Base-by-base conservation (phyloP, 2,888 invertebrate species). In the Allygus modestus region DNA sequence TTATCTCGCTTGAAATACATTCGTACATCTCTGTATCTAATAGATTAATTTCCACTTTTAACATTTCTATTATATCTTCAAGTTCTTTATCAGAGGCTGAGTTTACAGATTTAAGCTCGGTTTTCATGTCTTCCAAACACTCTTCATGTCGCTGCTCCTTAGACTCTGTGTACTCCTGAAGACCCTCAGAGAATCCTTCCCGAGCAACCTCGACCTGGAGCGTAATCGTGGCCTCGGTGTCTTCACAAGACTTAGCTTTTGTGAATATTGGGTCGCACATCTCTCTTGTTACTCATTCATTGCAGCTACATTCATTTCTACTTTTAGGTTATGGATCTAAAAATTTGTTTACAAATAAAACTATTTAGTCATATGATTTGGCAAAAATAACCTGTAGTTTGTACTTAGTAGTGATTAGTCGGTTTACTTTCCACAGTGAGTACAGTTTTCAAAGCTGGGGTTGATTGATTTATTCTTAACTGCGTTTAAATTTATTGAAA, bases 261-360 rank as follows among this genome's bases (percentile, higher is more conserved):
- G 41, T 37, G 11, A 43, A 5, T 41, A 23, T 73, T 73, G 73
- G n/a, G 12, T 73, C 73, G 41, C 73, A 73, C 73, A 73, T 73
- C 15, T 23, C 54, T 37, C n/a, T n/a, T n/a, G n/a, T n/a, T n/a
- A n/a, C n/a, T n/a, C n/a, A n/a, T n/a, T n/a, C n/a, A n/a, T n/a
- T n/a, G n/a, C 37, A 37, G 5, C 9, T 37, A 7, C 9, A 37
- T 7, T 37, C 9, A 37, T 37, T 4, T 37, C 9, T 37, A 7
- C 5, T 37, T 37, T 37, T 37, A 37, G 37, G 37, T 37, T 37
- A 37, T 37, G 37, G 9, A 37, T 4, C 5, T 37, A 9, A 7
- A 9, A 37, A 37, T 4, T 4, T 37, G 37, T 37, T 37, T 7
- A 9, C 9, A 9, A 37, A 7, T 37, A 7, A 7, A 9, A 7